Base-by-base conservation (phyloP, 2,113 vertebrate genomes). In the Helogale parvula region DNA sequence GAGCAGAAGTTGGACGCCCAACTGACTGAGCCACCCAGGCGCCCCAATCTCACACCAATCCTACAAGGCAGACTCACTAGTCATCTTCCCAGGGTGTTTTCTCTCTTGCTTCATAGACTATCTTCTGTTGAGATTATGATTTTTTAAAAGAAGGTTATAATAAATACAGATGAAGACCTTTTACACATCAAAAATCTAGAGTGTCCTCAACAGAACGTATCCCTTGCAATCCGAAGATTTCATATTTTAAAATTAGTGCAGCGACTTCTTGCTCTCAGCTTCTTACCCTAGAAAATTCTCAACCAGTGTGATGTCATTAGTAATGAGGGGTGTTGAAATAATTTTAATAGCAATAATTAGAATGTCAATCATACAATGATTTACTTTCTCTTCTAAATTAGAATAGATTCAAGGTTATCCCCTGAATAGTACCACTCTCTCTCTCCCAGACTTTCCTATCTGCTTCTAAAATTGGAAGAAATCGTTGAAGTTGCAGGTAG, bases 381-480 rank as follows among this genome's bases (percentile, higher is more conserved):
- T 94, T 89, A 84, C 92, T 88, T 91, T 80, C 83, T 94, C 76
- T 45, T 65, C 71, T 77, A 71, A 96, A 96, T 91, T 88, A 65
- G 80, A 94, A 88, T 45, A 94, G 79, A 91, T 76, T 93, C 85
- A 41, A 60, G 66, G 57, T 79, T 81, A 86, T 71, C 41, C 57
- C 52, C 65, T 33, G 60, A 88, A 93, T 63, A 88, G 29, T 38
- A 68, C 25, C 23, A 14, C 63, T 82, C 86, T 60, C 69, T 95
- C 82, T 85, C 50, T 94, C 69, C 47, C 71, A 79, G 41, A 27
- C 68, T 97, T 90, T 60, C 92, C 84, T 86, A 50, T 63, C 60
- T 25, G 54, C 90, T 96, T 93, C 96, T 96, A 96, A 98, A 96
- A 96, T 74, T 90, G 63, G 86, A 94, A 86, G 63, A 89, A 93